Evolutionary conservation across 2,797 vertebrate species (phyloP), one percentile per base, ranked within the genome.

Genomic region (Rhinatrema bivittatum): DNA sequence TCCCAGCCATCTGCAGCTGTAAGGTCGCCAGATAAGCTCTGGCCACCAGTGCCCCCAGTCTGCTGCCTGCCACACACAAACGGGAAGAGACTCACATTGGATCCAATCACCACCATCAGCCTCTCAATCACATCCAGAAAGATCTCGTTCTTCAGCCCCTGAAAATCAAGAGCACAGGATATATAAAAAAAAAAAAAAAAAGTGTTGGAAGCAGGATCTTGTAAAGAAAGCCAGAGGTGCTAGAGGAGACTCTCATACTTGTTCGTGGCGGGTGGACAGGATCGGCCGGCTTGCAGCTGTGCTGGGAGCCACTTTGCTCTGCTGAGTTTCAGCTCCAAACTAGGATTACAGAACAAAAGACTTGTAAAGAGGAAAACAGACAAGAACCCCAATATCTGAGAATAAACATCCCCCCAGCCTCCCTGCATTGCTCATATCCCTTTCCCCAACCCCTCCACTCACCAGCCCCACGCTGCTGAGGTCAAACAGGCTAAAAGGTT

Each of bases 291-390:
- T 79, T 16, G 91, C 86, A 3, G 91, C 89, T 2, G 81, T 77
- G 42, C 91, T 88, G 1, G 90, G 91, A 14, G 88, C 90, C 31
- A 94, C 88, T 74, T 80, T 91, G 56, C 75, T 93, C 61, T 95
- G 92, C 36, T 95, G 92, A 0, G 91, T 95, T 41, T 94, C 92
- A 0, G 91, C 90, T 23, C 92, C 91, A 34, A 94, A 95, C 91
- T 93, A 60, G n/a, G n/a, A n/a, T 22, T 59, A 59, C 49, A 19
- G 15, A 38, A 1, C 29, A 12, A 5, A 20, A 1, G 6, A n/a
- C n/a, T n/a, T n/a, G n/a, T n/a, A n/a, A n/a, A 15, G 29, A 7
- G n/a, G 16, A 2, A 4, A 5, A 3, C 2, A 9, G 7, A 20
- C 10, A 5, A 25, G 12, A 3, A 6, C 19, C 3, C 4, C 15